Conservation (phyloP, 2,113 vertebrate species). For the Gobiocypris rarus region DNA sequence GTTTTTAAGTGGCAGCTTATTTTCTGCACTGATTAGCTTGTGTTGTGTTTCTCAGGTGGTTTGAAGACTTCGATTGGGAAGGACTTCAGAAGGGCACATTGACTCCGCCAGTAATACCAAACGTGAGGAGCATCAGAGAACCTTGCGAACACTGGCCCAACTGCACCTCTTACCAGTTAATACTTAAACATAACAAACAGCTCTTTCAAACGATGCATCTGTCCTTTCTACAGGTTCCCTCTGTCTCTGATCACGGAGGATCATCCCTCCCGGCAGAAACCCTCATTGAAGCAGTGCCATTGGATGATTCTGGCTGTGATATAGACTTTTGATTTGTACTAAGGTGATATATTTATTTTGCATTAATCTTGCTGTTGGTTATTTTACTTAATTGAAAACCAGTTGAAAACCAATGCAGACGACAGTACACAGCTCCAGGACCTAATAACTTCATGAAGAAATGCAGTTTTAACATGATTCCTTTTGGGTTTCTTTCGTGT, state of each 20-base stretch:
- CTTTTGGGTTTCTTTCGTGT: not conserved
- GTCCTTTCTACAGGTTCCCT: conserved; percentile 61
- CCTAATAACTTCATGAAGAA: not conserved
- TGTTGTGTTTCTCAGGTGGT: conserved; percentile 70
- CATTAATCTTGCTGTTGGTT: not conserved
- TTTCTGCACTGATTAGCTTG: conserved; percentile 21
- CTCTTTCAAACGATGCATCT: not conserved
- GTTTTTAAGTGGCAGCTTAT: not conserved
- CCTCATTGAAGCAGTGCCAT: conserved; percentile 46
- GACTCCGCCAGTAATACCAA: conserved; percentile 66
- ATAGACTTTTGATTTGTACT: conserved; percentile 67
- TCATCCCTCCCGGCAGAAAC: conserved; percentile 56
- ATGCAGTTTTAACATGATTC: not conserved
- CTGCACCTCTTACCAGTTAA: not conserved
- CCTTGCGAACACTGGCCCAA: not conserved
- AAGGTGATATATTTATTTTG: not conserved
- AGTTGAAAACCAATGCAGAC: not conserved
- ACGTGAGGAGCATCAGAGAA: conserved; percentile 63
- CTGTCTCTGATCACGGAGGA: conserved; percentile 51
- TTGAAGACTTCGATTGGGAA: conserved; percentile 79
- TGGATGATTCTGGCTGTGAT: conserved; percentile 68
- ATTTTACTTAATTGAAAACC: not conserved
- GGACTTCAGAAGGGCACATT: conserved; percentile 67
- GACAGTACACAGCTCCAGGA: not conserved
- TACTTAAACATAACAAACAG: not conserved